Base-by-base conservation (phyloP, 2,113 vertebrate genomes). In the Triplophysa rosa region DNA sequence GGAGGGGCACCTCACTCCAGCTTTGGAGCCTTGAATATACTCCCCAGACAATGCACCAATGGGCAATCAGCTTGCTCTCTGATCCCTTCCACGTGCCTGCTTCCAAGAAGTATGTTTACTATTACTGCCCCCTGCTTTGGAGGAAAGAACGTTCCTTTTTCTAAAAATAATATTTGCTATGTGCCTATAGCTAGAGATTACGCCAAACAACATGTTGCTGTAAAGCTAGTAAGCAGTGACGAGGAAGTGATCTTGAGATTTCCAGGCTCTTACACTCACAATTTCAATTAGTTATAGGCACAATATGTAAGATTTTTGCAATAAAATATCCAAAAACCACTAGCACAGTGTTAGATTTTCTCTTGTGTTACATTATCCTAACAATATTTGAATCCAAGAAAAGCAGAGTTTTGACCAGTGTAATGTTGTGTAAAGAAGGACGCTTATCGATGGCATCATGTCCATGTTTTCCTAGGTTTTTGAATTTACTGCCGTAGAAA, bases 41-140 rank as follows among this genome's bases (percentile, higher is more conserved):
- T 74, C 79, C 77, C 85, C 68, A 67, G 78, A 92, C 91, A 91
- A 92, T 90, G 81, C 81, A 68, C 88, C 89, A 90, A 89, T 89
- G 90, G 90, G 89, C 89, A 91, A 91, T 91, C 89, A 89, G 89
- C 87, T 85, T 91, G 90, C 90, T 89, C 91, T 88, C 88, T 89
- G 91, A 89, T 91, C 91, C 91, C 90, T 89, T 90, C 88, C 91
- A 92, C 91, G 91, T 91, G 91, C 89, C 91, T 87, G 85, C 85
- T 52, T 83, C 77, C 65, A 42, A 79, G 86, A 86, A 58, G 85
- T 67, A 68, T 23, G 37, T 66, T 47, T 21, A 26, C 49, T 66
- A 42, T 47, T 26, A 11, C 62, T 9, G 40, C 79, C 64, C 47
- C 68, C 62, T 37, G 62, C 42, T 65, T 77, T 49, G 13, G 7